phyloP scores from a whole-genome alignment of 2,113 vertebrate species.

The Ochotona curzoniae region DNA sequence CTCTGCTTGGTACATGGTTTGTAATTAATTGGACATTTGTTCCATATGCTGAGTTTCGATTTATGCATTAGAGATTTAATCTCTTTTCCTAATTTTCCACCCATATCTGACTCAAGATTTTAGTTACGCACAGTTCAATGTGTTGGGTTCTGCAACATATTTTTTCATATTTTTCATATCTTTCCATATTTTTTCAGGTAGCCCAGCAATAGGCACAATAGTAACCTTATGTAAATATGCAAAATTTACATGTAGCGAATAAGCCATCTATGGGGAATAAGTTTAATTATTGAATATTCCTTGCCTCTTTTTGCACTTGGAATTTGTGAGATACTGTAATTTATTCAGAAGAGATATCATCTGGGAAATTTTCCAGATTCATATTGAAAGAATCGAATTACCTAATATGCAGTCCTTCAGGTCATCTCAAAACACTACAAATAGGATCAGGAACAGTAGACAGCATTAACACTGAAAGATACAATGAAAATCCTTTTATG shows the following conservation, averaged over 20 bases:
- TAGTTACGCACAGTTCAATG: neutral
- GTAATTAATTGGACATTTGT: neutral
- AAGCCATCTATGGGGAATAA: neutral
- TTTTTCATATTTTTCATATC: too few species aligned
- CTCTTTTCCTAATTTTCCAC: neutral
- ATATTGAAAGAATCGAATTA: slow-evolving; percentile 33
- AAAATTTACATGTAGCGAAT: neutral
- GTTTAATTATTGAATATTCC: slow-evolving; percentile 7
- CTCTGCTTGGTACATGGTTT: neutral
- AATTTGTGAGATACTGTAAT: slow-evolving; percentile 28
- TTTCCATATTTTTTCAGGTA: too few species aligned
- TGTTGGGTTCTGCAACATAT: neutral
- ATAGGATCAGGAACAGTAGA: neutral
- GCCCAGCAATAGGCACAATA: neutral
- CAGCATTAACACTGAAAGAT: slow-evolving; percentile 11
- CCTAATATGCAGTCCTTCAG: neutral
- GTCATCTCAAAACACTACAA: slow-evolving; percentile 8
- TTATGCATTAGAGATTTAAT: neutral
- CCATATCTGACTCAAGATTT: slow-evolving; percentile 44
- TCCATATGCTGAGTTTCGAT: neutral
- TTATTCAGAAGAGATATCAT: slow-evolving; percentile 26
- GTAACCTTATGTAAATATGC: neutral
- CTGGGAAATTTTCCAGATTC: slow-evolving; percentile 13
- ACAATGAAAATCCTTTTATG: slow-evolving; percentile 10
- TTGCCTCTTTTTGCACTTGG: slow-evolving; percentile 18